Evolutionary conservation across 2,113 vertebrate species (phyloP), one percentile per base, ranked within the genome.

Genomic region (Callocephalon fimbriatum): DNA sequence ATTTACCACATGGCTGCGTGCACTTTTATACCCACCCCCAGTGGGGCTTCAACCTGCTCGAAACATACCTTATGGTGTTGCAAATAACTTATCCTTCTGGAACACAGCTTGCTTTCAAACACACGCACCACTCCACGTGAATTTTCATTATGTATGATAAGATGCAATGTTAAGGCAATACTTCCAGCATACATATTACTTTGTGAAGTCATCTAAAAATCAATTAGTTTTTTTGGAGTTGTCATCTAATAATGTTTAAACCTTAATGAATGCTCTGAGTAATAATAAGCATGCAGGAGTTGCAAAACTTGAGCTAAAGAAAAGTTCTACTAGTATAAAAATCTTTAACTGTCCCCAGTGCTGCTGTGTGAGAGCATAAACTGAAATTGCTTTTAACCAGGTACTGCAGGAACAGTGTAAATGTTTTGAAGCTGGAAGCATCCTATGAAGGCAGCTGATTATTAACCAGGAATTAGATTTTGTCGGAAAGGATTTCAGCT

Each of bases 61-160:
- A 71, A 93, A 67, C 26, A 66, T 37, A 74, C 37, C 56, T 79
- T 21, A 37, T 1, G 26, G 61, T 5, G 7, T 16, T 72, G 73
- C n/a, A 71, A 84, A 75, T 26, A 61, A 79, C 25, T 22, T 37
- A 48, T 15, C 42, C 86, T 75, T 76, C 48, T 3, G 3, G 3
- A 87, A 62, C 11, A 71, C 3, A 25, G 66, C 61, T 31, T 71
- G 65, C 31, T 70, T 84, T 73, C 23, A 15, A 71, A 56, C 0
- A 3, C 31, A 38, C 0, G 1, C 40, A 42, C 37, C 56, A 13
- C 18, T 62, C 48, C 48, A 42, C 0, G 1, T 10, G 27, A 68
- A 53, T 75, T 79, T 70, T 62, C 58, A 54, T 45, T 42, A 37
- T 5, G 51, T 38, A 37, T 5, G 47, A 17, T 45, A 78, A 83